A percentile compares a stretch with the other conserved stretches of the same genome.
These are phyloP conservation scores for Cebus imitator DNA, from an alignment of 2,113 vertebrate genomes.

Conservation along the genomic window DNA sequence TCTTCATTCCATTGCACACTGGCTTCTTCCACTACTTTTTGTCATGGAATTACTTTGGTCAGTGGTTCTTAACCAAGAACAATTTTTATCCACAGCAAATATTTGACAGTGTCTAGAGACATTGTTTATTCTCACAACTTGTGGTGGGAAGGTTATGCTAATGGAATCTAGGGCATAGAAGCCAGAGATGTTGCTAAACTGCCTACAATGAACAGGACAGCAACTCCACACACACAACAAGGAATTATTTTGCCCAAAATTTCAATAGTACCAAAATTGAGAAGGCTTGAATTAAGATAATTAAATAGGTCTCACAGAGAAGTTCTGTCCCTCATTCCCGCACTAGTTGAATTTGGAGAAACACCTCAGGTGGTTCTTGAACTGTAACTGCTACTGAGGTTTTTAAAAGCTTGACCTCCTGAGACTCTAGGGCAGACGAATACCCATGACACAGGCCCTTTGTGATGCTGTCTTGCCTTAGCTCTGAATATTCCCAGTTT, in stretches of 20 bases:
- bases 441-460: background rate
- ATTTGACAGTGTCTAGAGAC: background rate
- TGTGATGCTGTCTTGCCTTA: background rate
- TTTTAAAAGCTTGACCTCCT: background rate
- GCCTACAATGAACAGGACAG: background rate
- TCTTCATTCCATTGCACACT: background rate
- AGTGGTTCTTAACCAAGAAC: background rate
- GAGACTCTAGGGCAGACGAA: background rate
- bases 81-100: background rate
- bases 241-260: background rate
- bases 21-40: background rate
- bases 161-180: background rate
- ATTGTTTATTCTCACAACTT: background rate
- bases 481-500: background rate
- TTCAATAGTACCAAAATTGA: background rate
- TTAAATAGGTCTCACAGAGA: background rate
- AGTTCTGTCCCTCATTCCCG: background rate
- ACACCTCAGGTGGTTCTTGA: background rate
- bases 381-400: background rate
- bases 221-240: background rate
- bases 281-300: background rate
- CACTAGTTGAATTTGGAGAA: background rate
- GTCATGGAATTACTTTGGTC: background rate
- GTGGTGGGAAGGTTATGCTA: background rate
- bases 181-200: background rate